Conservation (phyloP, 2,797 vertebrate genomes). For the Limosa lapponica region DNA sequence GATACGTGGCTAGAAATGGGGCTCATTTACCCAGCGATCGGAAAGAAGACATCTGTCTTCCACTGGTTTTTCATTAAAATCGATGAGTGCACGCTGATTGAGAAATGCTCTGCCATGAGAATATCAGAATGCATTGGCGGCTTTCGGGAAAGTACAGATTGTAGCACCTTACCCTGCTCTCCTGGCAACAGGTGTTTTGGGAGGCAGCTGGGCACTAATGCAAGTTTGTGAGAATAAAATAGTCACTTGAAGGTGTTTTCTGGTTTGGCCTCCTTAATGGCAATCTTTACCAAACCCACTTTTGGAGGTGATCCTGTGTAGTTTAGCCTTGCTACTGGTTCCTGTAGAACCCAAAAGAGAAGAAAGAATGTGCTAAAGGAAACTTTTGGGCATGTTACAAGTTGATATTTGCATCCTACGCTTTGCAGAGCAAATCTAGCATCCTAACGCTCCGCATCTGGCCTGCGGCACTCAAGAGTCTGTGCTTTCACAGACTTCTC, state of each 20-base stretch:
- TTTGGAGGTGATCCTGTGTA: background rate
- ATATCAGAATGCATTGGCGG: background rate
- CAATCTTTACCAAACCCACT: background rate
- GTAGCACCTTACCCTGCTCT: background rate
- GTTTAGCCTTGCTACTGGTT: background rate
- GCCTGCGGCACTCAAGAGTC: background rate
- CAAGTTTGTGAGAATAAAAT: background rate
- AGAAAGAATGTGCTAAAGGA: background rate
- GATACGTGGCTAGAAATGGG: background rate
- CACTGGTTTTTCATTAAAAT: background rate
- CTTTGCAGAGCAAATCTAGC: background rate
- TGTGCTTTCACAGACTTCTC: no score
- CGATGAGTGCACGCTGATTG: background rate
- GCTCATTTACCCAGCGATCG: background rate
- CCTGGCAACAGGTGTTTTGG: background rate
- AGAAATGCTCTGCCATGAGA: background rate
- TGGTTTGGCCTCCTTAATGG: background rate
- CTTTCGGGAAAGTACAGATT: background rate
- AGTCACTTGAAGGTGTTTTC: background rate
- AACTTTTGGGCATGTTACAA: background rate
- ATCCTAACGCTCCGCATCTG: rapidly evolving
- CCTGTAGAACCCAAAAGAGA: background rate
- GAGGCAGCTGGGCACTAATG: background rate
- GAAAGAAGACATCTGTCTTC: background rate
- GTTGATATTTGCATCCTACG: rapidly evolving